A percentile compares a stretch with the other conserved stretches of the same genome.
These are phyloP conservation scores for Dendrocopos noguchii DNA, from an alignment of 2,113 vertebrate genomes.

Conservation along the genomic window DNA sequence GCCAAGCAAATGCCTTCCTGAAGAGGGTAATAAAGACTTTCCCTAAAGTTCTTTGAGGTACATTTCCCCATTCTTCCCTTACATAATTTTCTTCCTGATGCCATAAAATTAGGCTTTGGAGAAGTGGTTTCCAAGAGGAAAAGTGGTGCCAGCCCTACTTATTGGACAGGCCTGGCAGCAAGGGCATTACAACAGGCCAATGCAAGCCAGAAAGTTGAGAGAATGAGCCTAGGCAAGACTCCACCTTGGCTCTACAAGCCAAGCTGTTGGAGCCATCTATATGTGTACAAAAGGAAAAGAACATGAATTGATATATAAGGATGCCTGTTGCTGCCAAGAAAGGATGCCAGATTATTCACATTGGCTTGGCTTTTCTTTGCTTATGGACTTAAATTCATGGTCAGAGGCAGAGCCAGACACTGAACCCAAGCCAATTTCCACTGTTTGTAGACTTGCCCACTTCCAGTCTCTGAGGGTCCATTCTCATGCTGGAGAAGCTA, in stretches of 20 bases:
- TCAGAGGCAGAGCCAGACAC: neutral
- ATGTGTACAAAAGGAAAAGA: slow-evolving; percentile 11
- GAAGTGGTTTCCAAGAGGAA: neutral
- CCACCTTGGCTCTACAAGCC: slow-evolving; percentile 51
- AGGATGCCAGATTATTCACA: slow-evolving; percentile 27
- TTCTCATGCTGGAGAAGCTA: slow-evolving; percentile 9
- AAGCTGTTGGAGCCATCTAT: slow-evolving; percentile 22
- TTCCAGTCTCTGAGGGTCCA: neutral
- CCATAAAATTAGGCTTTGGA: neutral
- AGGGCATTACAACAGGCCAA: neutral
- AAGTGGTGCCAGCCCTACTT: slow-evolving; percentile 19
- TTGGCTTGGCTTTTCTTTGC: slow-evolving; percentile 16
- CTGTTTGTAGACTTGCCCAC: slow-evolving; percentile 23
- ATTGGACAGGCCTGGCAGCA: slow-evolving; percentile 38
- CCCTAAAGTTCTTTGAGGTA: neutral
- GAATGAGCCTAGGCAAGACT: neutral
- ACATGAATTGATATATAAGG: slow-evolving; percentile 64
- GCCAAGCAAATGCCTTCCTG: neutral
- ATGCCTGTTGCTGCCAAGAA: slow-evolving; percentile 29
- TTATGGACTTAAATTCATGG: slow-evolving; percentile 4
- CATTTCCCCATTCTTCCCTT: neutral
- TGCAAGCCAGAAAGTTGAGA: slow-evolving; percentile 15
- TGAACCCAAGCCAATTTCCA: slow-evolving; percentile 9
- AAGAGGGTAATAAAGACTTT: neutral
- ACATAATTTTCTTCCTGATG: neutral